Percentiles rank a stretch among this genome's conserved stretches.
Evolutionary conservation across 1,140 invertebrate species (phyloP).

Genomic region (Calliopsis andreniformis): DNA sequence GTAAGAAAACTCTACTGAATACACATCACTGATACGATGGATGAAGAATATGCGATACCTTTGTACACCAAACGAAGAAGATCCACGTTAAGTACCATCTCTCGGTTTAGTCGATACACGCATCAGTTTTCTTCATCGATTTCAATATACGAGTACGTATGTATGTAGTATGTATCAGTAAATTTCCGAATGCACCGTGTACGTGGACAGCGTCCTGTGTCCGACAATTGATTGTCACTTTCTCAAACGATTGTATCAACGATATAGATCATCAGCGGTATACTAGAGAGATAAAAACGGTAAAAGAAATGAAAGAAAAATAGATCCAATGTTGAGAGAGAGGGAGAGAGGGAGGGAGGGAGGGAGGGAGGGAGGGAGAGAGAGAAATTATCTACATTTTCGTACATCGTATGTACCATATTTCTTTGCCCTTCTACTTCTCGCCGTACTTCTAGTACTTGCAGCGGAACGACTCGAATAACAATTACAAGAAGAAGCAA

Average conservation of each 20-base stretch:
- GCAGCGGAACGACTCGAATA: too few species aligned
- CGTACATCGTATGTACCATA: too few species aligned
- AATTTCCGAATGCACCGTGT: slow-evolving; percentile 23
- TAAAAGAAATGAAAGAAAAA: not conserved
- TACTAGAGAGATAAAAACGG: not conserved
- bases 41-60: not conserved
- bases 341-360: too few species aligned
- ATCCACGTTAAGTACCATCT: not conserved
- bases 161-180: too few species aligned
- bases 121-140: slow-evolving; percentile 49
- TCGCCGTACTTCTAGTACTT: too few species aligned
- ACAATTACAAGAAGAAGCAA: too few species aligned
- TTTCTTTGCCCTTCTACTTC: too few species aligned
- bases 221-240: not conserved
- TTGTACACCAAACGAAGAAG: slow-evolving; percentile 12
- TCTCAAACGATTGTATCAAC: too few species aligned
- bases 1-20: slow-evolving; percentile 6
- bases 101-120: slow-evolving; percentile 18
- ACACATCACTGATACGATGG: slow-evolving; percentile 11
- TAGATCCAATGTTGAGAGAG: too few species aligned
- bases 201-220: slow-evolving; percentile 16
- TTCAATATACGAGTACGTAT: slow-evolving; percentile 48
- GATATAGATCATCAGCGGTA: too few species aligned
- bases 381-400: too few species aligned
- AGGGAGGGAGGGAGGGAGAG: too few species aligned